Evolutionary conservation across 2,113 vertebrate species (phyloP).

Genomic region (Scophthalmus maximus): DNA sequence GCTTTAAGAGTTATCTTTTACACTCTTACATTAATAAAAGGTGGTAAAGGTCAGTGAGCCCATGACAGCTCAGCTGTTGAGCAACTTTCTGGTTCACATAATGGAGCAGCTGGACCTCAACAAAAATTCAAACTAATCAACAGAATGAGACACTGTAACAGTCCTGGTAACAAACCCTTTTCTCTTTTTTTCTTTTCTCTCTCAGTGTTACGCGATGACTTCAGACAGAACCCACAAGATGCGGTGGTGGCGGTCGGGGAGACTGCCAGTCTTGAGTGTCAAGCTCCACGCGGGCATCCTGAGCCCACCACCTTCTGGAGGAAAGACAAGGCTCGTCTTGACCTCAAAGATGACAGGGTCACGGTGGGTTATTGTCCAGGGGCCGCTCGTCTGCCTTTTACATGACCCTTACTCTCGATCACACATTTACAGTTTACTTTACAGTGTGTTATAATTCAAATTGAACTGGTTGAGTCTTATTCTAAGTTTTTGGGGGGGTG

Average conservation of each 20-base stretch:
- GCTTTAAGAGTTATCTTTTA: conserved; percentile 44
- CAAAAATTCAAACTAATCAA: conserved; percentile 27
- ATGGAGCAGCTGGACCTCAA: conserved; percentile 6
- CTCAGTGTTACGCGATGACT: conserved; percentile 93
- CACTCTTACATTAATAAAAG: conserved; percentile 36
- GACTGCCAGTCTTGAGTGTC: conserved; percentile 92
- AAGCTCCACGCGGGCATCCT: conserved; percentile 92
- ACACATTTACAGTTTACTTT: too few species aligned
- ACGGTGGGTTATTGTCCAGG: conserved; percentile 83
- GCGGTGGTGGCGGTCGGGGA: conserved; percentile 91
- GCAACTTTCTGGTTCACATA: conserved; percentile 6
- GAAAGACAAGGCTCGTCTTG: conserved; percentile 91
- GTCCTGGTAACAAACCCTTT: not conserved
- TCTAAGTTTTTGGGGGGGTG: too few species aligned
- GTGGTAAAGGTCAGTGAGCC: conserved; percentile 16
- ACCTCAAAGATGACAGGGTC: conserved; percentile 92
- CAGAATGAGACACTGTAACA: conserved; percentile 12
- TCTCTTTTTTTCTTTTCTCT: conserved; percentile 25
- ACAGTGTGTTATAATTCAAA: too few species aligned
- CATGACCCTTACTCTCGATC: conserved; percentile 11
- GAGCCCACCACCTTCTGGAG: conserved; percentile 97
- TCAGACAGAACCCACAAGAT: conserved; percentile 92
- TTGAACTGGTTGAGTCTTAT: too few species aligned
- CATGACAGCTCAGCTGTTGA: conserved; percentile 18
- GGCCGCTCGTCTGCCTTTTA: conserved; percentile 1